Percentiles rank a stretch among this genome's conserved stretches.
These are phyloP conservation scores for Parthenolecanium corni DNA, from an alignment of 2,888 invertebrate genomes.

Conservation along the genomic window DNA sequence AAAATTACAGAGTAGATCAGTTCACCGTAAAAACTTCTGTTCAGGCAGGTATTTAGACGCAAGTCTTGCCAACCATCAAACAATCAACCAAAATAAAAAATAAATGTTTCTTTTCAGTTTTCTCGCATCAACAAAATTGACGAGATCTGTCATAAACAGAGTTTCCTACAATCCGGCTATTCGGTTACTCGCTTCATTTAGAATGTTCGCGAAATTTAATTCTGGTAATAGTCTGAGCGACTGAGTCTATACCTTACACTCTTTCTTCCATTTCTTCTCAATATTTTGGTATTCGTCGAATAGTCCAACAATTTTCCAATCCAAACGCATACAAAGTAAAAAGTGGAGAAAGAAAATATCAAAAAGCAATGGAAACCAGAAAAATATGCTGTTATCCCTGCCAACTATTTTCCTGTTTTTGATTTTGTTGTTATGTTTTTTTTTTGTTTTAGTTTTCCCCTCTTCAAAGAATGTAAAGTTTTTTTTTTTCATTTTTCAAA, in stretches of 20 bases:
- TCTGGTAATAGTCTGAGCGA: not conserved
- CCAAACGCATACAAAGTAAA: no score
- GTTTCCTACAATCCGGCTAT: not conserved
- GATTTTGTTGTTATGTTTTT: not conserved
- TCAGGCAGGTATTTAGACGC: no score
- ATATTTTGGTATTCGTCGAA: no score
- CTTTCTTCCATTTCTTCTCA: no score
- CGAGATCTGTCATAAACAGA: not conserved
- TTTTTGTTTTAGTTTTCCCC: no score
- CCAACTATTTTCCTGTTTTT: not conserved
- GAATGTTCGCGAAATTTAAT: slow-evolving; percentile 20
- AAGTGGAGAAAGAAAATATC: no score
- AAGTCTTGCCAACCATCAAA: no score
- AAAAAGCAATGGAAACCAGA: no score
- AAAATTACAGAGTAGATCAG: not conserved
- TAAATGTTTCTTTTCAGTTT: not conserved
- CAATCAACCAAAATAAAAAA: no score
- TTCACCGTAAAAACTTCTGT: not conserved
- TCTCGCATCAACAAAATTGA: not conserved
- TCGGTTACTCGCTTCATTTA: slow-evolving; percentile 23
- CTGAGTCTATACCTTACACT: not conserved
- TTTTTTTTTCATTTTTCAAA: no score
- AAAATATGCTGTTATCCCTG: not conserved
- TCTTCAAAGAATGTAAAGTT: no score
- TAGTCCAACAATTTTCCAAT: no score